A percentile compares a stretch with the other conserved stretches of the same genome.
phyloP scores from a whole-genome alignment of 2,888 invertebrate genomes.

The Oeneis ivallda region DNA sequence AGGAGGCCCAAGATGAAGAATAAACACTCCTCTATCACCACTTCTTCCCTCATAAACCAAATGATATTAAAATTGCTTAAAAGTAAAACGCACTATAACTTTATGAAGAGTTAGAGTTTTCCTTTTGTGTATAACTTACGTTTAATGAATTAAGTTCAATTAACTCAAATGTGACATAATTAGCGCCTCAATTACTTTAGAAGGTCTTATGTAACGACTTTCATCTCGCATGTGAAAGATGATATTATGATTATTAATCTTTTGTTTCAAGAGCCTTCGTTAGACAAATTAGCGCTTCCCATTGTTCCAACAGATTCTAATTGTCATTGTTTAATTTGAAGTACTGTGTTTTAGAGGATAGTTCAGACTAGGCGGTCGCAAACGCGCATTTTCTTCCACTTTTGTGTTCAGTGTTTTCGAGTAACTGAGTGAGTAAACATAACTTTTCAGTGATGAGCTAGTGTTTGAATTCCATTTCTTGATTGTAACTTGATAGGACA shows the following conservation, averaged over 20 bases:
- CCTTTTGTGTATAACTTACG: conserved; percentile 1
- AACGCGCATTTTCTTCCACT: neutral
- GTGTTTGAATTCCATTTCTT: no score
- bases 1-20: no score
- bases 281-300: conserved; percentile 35
- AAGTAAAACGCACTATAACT: no score
- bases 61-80: no score
- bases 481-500: no score
- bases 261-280: conserved; percentile 36
- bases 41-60: no score
- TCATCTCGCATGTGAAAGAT: conserved; percentile 38
- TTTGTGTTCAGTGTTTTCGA: neutral
- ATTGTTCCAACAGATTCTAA: conserved; percentile 26
- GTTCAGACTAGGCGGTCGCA: neutral
- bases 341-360: conserved; percentile 1
- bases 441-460: neutral
- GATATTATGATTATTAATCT: conserved; percentile 24
- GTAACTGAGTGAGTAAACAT: neutral
- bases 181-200: conserved; percentile 20
- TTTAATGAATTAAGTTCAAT: conserved; percentile 19
- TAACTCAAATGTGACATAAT: conserved; percentile 29
- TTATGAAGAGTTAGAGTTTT: neutral
- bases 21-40: no score
- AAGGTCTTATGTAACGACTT: conserved; percentile 37
- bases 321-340: conserved; percentile 24